Conservation (phyloP, 2,113 vertebrate species). For the Ginglymostoma cirratum region DNA sequence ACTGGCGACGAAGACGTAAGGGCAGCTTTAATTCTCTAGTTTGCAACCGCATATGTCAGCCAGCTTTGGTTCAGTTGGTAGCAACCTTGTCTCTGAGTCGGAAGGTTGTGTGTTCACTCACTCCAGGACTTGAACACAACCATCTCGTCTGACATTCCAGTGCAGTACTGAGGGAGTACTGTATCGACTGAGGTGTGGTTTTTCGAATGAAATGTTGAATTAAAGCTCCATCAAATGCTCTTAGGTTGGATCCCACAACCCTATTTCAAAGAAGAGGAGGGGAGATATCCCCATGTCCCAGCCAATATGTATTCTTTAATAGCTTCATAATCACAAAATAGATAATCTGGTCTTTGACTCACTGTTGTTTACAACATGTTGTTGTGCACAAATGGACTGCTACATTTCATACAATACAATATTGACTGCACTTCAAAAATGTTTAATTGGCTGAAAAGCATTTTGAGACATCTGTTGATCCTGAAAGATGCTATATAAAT, state of each 20-base stretch:
- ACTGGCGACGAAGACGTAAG: conserved; percentile 79
- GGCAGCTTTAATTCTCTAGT: not conserved
- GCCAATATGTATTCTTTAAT: not conserved
- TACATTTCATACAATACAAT: not conserved
- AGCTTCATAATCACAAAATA: not conserved
- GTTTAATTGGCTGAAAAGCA: too few relatives aligned
- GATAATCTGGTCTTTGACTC: not conserved
- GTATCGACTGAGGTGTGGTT: not conserved
- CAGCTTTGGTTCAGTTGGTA: not conserved
- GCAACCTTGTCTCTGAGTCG: not conserved
- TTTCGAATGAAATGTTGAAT: not conserved
- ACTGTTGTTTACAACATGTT: not conserved
- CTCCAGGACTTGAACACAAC: too few relatives aligned
- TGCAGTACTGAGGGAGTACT: not conserved
- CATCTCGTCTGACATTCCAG: too few relatives aligned
- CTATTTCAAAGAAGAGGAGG: not conserved
- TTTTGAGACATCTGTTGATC: not conserved
- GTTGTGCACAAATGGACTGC: not conserved
- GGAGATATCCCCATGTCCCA: not conserved
- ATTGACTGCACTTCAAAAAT: not conserved
- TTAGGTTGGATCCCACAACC: not conserved
- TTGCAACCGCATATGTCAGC: not conserved
- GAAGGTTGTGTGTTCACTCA: not conserved
- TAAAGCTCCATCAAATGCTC: not conserved
- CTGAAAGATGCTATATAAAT: not conserved